A percentile compares a stretch with the other conserved stretches of the same genome.
These are phyloP conservation scores for Abrostola tripartita DNA, from an alignment of 2,888 invertebrate genomes.

Conservation along the genomic window DNA sequence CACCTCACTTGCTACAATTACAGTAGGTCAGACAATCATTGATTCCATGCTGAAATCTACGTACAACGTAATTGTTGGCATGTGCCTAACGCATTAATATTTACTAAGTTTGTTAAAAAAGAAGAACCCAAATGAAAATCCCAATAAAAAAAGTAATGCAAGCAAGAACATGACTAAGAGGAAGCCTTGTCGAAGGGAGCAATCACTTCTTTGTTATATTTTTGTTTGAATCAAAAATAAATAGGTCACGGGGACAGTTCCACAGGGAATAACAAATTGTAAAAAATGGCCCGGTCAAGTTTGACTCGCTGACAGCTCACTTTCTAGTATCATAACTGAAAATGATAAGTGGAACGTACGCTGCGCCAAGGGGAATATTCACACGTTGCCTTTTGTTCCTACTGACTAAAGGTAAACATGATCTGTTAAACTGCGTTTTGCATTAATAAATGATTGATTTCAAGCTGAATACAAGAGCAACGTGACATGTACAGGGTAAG, in stretches of 20 bases:
- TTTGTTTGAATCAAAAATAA: conserved; percentile 42
- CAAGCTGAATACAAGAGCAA: conserved; percentile 40
- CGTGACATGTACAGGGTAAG: conserved; percentile 14
- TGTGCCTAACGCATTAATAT: too few relatives aligned
- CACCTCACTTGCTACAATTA: too few relatives aligned
- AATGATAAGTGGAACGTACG: conserved; percentile 34
- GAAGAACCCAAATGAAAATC: background rate
- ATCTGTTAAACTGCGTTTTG: conserved; percentile 39
- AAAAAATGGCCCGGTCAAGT: conserved; percentile 49
- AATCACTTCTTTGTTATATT: conserved; percentile 50
- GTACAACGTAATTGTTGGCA: too few relatives aligned
- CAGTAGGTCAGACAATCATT: too few relatives aligned
- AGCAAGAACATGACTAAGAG: conserved; percentile 32
- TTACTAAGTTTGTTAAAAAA: background rate
- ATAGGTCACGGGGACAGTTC: conserved; percentile 50
- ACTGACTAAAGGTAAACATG: conserved; percentile 28
- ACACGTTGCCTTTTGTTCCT: conserved; percentile 23
- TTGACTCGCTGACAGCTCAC: conserved; percentile 33
- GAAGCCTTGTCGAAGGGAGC: conserved; percentile 36
- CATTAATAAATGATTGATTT: conserved; percentile 49
- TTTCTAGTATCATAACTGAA: conserved; percentile 45
- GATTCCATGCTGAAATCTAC: too few relatives aligned
- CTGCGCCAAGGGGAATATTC: conserved; percentile 26
- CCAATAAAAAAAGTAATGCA: conserved; percentile 19
- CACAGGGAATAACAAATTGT: conserved; percentile 46